These are phyloP conservation scores for Prochilodus magdalenae DNA, from an alignment of 2,113 vertebrate species.

Conservation along the genomic window DNA sequence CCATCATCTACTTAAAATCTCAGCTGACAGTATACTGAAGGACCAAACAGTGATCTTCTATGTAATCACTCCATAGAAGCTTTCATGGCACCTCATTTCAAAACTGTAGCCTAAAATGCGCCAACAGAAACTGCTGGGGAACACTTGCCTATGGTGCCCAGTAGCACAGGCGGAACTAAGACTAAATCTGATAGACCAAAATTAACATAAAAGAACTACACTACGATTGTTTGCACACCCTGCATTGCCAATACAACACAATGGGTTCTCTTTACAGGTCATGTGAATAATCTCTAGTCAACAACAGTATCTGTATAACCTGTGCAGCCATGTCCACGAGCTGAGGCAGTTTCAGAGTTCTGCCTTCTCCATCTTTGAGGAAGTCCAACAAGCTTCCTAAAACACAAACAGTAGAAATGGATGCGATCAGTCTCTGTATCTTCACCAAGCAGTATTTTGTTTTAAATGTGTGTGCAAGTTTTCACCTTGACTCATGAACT, in stretches of 20 bases:
- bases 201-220: background rate
- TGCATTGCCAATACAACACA: background rate
- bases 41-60: background rate
- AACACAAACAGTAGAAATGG: slow-evolving; percentile 20
- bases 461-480: background rate
- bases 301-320: slow-evolving; percentile 69
- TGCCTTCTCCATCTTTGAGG: slow-evolving; percentile 87
- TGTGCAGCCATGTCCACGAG: slow-evolving; percentile 97
- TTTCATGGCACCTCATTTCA: background rate
- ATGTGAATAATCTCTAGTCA: background rate
- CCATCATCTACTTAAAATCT: too few species aligned
- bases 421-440: background rate
- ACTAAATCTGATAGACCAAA: too few species aligned
- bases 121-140: background rate
- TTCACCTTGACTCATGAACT: slow-evolving; percentile 94
- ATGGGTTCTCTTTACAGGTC: background rate
- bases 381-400: slow-evolving; percentile 95
- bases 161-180: too few species aligned
- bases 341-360: slow-evolving; percentile 86
- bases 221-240: background rate
- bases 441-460: background rate
- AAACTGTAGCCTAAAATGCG: background rate
- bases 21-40: too few species aligned
- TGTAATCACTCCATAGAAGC: background rate
- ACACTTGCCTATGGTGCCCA: too few species aligned